phyloP scores from a whole-genome alignment of 2,113 vertebrate genomes.

The Passer montanus region DNA sequence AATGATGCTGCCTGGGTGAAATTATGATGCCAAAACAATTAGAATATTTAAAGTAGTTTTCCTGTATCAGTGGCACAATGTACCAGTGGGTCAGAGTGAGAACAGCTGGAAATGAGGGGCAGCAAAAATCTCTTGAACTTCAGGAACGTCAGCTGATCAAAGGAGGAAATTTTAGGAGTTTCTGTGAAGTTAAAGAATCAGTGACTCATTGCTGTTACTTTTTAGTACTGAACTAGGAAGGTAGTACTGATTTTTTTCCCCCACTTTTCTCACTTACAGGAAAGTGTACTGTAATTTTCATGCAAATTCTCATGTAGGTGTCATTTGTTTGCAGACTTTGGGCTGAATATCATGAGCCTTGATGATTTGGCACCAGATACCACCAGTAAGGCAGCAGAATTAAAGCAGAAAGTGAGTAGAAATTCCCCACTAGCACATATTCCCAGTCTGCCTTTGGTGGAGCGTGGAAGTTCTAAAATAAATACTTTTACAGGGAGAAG shows the following conservation, averaged over 20 bases:
- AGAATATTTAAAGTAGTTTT: neutral
- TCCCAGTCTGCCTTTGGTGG: neutral
- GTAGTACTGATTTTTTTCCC: no score
- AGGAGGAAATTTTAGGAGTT: neutral
- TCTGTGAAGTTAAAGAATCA: neutral
- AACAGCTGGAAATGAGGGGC: neutral
- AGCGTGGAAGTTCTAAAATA: neutral
- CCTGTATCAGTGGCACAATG: neutral
- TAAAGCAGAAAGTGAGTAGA: conserved; percentile 51
- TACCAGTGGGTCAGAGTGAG: neutral
- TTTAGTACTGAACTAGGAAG: neutral
- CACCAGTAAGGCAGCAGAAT: neutral
- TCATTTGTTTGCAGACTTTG: conserved; percentile 76
- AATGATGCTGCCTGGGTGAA: neutral
- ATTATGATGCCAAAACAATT: neutral
- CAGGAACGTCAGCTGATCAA: neutral
- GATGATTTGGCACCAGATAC: conserved; percentile 77
- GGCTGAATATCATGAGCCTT: conserved; percentile 82
- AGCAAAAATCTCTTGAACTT: neutral
- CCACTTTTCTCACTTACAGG: neutral
- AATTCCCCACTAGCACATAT: neutral
- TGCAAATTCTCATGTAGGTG: neutral
- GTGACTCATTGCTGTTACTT: neutral
- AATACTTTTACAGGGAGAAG: conserved; percentile 12
- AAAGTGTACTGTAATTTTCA: neutral